Evolutionary conservation across 2,797 vertebrate species (phyloP), one percentile per base, ranked within the genome.

Genomic region (Liparis tanakae): DNA sequence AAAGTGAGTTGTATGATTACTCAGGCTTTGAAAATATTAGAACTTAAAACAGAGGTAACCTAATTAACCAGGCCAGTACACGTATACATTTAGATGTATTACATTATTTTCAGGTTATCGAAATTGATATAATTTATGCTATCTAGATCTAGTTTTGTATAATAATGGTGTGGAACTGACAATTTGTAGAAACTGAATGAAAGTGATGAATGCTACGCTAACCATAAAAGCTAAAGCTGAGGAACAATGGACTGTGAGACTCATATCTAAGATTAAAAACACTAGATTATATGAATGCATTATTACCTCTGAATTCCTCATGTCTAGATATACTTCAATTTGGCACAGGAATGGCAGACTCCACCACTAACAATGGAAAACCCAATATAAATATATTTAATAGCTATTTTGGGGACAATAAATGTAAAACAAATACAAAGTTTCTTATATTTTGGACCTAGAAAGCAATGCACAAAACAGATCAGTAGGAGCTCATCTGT

Each of bases 401-500:
- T 13, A 20, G 10, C n/a, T 22, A 51, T 22, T 22, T 51, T 5
- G n/a, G 50, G 50, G 5, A 10, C 20, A 51, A 51, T 10, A 10
- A 5, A 51, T 51, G n/a, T 5, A 20, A 20, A 5, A 51, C 10
- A 51, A 22, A 20, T 20, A n/a, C 15, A 7, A 22, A 10, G n/a
- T 66, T 55, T 7, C 7, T 55, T 22, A 9, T 8, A 37, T 59
- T 18, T 51, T 15, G 7, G 70, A 41, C 41, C 22, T 1, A 2
- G 13, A 3, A 17, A 15, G n/a, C 13, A 15, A 14, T 15, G 1
- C 15, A 1, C 15, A 36, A 50, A n/a, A 36, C 30, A 13, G 14
- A 72, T 68, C 48, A 46, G 48, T 12, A 64, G 8, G 43, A n/a
- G 69, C 60, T 84, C 69, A 65, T 80, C 36, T 65, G 62, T 7